phyloP scores from a whole-genome alignment of 2,888 invertebrate species.

The Lasioglossum oenotherae region DNA sequence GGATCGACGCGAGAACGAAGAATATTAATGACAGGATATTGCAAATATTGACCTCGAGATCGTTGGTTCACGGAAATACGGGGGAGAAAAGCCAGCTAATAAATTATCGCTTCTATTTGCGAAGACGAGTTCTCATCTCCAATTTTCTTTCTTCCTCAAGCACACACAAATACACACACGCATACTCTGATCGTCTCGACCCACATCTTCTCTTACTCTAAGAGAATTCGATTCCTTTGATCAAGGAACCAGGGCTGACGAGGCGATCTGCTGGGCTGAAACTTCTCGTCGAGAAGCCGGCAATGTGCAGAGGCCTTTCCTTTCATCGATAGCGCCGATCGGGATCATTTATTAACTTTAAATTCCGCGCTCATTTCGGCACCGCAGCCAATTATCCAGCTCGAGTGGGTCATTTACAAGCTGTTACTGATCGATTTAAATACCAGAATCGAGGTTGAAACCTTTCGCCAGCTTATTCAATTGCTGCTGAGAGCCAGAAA shows the following conservation, averaged over 20 bases:
- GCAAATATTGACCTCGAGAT: not conserved
- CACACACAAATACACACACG: not conserved
- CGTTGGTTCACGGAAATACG: not conserved
- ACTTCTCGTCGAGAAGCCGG: conserved; percentile 26
- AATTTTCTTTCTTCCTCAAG: not conserved
- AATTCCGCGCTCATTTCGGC: conserved; percentile 32
- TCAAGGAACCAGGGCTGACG: conserved; percentile 52
- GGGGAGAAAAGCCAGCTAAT: conserved; percentile 23
- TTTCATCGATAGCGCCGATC: conserved; percentile 40
- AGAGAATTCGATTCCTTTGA: conserved; percentile 63
- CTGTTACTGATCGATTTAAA: conserved; percentile 55
- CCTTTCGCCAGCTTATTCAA: conserved; percentile 15
- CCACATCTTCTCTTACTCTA: conserved; percentile 23
- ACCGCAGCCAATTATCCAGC: conserved; percentile 52
- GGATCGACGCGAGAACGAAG: not conserved
- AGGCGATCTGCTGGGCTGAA: conserved; percentile 36
- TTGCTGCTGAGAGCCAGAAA: conserved; percentile 29
- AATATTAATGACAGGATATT: not conserved
- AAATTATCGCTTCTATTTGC: conserved; percentile 54
- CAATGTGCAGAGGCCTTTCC: conserved; percentile 19
- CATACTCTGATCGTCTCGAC: conserved; percentile 4
- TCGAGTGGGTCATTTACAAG: conserved; percentile 45
- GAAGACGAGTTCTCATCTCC: conserved; percentile 25
- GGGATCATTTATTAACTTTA: conserved; percentile 61
- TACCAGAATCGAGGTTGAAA: conserved; percentile 21